These are phyloP conservation scores for Anarrhichthys ocellatus DNA, from an alignment of 2,113 vertebrate species.

Conservation along the genomic window DNA sequence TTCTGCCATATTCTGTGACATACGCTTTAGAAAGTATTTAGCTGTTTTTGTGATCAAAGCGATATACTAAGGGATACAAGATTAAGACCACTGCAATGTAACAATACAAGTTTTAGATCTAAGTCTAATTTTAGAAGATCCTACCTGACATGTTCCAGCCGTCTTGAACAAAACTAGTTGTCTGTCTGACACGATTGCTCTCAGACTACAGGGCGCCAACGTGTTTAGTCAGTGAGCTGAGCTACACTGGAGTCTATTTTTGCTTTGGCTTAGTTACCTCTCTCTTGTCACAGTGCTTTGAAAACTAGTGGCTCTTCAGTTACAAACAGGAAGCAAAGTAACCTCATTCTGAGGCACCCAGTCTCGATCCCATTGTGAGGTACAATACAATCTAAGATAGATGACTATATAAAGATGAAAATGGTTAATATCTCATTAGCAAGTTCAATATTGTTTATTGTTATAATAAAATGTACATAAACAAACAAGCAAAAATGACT, in stretches of 20 bases:
- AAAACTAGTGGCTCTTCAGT: slow-evolving; percentile 78
- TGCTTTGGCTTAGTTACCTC: slow-evolving; percentile 54
- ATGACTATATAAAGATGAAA: neutral
- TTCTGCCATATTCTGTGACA: neutral
- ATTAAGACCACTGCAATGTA: neutral
- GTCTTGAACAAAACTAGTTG: slow-evolving; percentile 25
- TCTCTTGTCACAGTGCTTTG: slow-evolving; percentile 45
- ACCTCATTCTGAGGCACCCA: slow-evolving; percentile 70
- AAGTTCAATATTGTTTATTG: neutral
- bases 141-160: slow-evolving; percentile 55
- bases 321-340: slow-evolving; percentile 84
- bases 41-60: neutral
- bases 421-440: neutral
- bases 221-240: slow-evolving; percentile 50
- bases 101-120: neutral
- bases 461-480: neutral
- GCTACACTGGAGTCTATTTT: slow-evolving; percentile 75
- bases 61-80: neutral
- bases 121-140: slow-evolving; percentile 11
- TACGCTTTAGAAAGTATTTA: neutral
- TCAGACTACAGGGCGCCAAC: slow-evolving; percentile 43
- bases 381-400: neutral
- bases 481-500: neutral
- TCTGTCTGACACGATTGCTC: slow-evolving; percentile 20
- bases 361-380: neutral